Base-by-base conservation (phyloP, 2,113 vertebrate genomes). In the Hypomesus transpacificus region DNA sequence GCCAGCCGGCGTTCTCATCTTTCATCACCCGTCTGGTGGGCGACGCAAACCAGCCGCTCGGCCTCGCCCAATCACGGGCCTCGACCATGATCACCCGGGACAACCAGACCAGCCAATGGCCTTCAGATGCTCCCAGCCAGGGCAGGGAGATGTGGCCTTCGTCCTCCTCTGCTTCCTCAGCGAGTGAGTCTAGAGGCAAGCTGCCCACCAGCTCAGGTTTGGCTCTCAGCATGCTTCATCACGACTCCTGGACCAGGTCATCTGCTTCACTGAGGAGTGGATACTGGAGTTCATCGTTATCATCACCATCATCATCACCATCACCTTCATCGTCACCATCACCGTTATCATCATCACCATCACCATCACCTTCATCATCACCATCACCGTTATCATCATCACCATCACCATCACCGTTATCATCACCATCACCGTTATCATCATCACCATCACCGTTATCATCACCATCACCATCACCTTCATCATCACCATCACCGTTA, bases 191-290 rank as follows among this genome's bases (percentile, higher is more conserved):
- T 81, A 86, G 80, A 71, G 74, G 77, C 89, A 74, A 81, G 87
- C 70, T 68, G 74, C 82, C 87, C 20, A 79, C 88, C 66, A 74
- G 80, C 82, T 91, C 95, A 97, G 96, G 96, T 98, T 92, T 94
- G 94, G 90, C 84, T 86, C 85, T 67, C 68, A 86, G 85, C 79
- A 87, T 86, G 91, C 91, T 46, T 75, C 34, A 66, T 24, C 76
- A 76, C 46, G 39, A 46, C 5, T 46, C 39, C 39, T 46, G 39
- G 39, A 46, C 39, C 5, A 46, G 39, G 39, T 46, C 39, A 46
- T 46, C 39, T 46, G 39, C 39, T 46, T 46, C 39, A 46, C 9
- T 13, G 26, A 71, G 52, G 22, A 9, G 57, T 63, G 69, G 77
- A 88, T 74, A 80, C 82, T 85, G 84, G 18, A 21, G 60, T 31